These are phyloP conservation scores for Rotaria socialis DNA, from an alignment of 2,888 invertebrate species.

Conservation along the genomic window DNA sequence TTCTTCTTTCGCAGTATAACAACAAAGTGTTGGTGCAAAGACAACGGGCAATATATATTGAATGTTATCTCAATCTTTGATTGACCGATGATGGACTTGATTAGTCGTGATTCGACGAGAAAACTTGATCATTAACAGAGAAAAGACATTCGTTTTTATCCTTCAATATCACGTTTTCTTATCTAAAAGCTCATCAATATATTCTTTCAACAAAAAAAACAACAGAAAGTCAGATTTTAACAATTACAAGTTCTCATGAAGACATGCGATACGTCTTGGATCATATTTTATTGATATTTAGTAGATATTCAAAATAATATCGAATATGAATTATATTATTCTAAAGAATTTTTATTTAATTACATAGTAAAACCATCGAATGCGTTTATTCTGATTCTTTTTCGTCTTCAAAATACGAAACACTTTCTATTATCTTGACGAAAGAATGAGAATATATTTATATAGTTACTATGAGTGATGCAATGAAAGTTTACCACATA, in stretches of 20 bases:
- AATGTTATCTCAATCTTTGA: neutral
- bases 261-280: neutral
- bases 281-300: neutral
- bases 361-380: neutral
- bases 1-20: neutral
- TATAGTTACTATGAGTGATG: too few relatives aligned
- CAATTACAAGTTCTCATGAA: neutral
- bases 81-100: neutral
- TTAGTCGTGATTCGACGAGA: neutral
- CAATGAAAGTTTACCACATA: too few relatives aligned
- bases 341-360: neutral
- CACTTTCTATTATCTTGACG: too few relatives aligned
- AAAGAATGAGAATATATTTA: too few relatives aligned
- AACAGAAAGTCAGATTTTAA: neutral
- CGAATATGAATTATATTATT: neutral
- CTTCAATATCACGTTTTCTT: neutral
- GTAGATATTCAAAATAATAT: neutral
- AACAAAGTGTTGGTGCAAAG: neutral
- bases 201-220: neutral
- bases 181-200: neutral
- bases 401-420: neutral
- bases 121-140: neutral
- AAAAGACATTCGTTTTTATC: neutral
- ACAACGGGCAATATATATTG: neutral
- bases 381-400: neutral